Evolutionary conservation across 2,797 vertebrate species (phyloP).

Genomic region (Gallinago solitaria): DNA sequence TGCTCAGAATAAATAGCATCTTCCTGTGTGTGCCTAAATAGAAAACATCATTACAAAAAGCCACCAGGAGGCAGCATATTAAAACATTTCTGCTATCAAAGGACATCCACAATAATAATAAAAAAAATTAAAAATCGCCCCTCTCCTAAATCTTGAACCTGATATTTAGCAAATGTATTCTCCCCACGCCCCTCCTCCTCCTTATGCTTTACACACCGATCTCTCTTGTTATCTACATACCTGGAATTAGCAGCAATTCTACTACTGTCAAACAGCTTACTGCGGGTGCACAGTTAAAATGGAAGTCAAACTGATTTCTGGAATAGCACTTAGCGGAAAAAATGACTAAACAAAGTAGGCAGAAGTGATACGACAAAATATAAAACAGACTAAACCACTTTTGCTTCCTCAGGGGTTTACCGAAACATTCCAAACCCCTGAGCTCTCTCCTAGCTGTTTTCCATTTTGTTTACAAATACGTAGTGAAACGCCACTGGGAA

Average conservation of each 20-base stretch:
- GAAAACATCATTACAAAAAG: background rate
- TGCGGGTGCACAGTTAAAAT: background rate
- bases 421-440: background rate
- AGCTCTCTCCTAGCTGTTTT: background rate
- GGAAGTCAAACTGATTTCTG: slow-evolving; percentile 14
- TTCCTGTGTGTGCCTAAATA: rapidly evolving
- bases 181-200: rapidly evolving
- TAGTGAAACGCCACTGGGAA: background rate
- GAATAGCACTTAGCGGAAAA: background rate
- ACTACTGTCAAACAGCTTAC: background rate
- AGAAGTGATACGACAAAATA: background rate
- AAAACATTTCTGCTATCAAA: background rate
- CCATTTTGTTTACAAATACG: background rate
- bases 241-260: background rate
- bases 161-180: background rate
- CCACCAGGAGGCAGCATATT: slow-evolving; percentile 54
- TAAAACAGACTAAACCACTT: background rate
- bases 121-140: background rate
- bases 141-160: background rate
- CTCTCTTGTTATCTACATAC: background rate
- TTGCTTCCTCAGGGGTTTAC: background rate
- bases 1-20: background rate
- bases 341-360: background rate
- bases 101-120: background rate
- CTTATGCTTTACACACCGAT: background rate